Evolutionary conservation across 2,797 vertebrate genomes (phyloP), one percentile per base, ranked within the genome.

Genomic region (Cetoscarus ocellatus): DNA sequence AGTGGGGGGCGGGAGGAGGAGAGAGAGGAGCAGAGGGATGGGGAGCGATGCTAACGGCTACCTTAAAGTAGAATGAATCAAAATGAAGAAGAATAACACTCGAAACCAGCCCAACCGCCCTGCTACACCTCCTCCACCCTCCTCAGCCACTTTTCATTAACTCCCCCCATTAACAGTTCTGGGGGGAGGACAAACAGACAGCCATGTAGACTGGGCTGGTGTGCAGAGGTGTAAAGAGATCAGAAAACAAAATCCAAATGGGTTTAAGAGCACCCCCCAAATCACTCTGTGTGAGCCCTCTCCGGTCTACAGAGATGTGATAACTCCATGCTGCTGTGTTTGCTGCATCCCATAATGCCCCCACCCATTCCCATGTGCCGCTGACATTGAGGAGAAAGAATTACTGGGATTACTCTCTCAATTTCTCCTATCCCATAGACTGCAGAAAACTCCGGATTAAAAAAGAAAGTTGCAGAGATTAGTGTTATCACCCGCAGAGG

Each of bases 41-140:
- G 93, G 89, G 70, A 92, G 93, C 69, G 90, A 93, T 80, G 88
- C 96, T 68, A 97, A 98, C 0, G 96, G 97, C 50, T 97, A 96
- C 0, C 87, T 98, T 73, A 99, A 98, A 91, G 95, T 86, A 19
- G 91, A 92, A 36, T 92, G 81, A 91, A 56, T 0, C 5, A 38
- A n/a, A 61, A 38, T 27, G 18, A 13, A 7, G 7, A 43, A 48
- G 10, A 40, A 68, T 1, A 27, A 15, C 19, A n/a, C 56, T 68
- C 64, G 53, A 67, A 73, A 75, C 60, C 42, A 64, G 52, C 76
- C 57, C 69, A 2, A 10, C 66, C 38, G 3, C 53, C 51, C 66
- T 58, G 66, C 61, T 56, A 75, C 58, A 69, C 50, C 74, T 70
- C 51, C 36, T 62, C 66, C 35, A 59, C 61, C 76, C 15, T 71